Evolutionary conservation across 2,888 invertebrate genomes (phyloP).

Genomic region (Drosophila nigritarsus): DNA sequence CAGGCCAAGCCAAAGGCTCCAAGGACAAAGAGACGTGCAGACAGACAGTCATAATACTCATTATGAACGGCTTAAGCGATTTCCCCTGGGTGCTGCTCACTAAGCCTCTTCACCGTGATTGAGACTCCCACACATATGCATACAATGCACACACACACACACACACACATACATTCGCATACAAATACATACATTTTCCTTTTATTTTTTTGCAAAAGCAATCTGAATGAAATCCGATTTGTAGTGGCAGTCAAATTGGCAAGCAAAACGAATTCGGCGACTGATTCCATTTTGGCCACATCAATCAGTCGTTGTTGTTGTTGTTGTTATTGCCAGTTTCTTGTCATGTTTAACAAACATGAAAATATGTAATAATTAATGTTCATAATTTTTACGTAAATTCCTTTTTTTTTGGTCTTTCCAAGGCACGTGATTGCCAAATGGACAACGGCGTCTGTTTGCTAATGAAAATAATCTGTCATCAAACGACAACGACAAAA

Average conservation of each 20-base stretch:
- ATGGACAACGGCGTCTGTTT: constrained; percentile 53
- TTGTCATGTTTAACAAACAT: constrained; percentile 71
- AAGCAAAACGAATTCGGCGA: constrained; percentile 53
- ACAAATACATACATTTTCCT: constrained; percentile 15
- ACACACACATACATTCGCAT: constrained; percentile 3
- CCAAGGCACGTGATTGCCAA: constrained; percentile 43
- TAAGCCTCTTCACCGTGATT: constrained; percentile 80
- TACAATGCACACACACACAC: constrained; percentile 27
- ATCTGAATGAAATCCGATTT: constrained; percentile 74
- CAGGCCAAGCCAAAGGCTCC: background rate
- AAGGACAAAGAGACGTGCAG: constrained; percentile 20
- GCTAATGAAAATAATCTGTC: constrained; percentile 83
- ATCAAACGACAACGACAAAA: constrained; percentile 72
- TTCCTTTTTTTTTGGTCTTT: background rate
- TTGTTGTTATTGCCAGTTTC: background rate
- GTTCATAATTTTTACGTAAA: constrained; percentile 49
- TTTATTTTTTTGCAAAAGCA: constrained; percentile 57
- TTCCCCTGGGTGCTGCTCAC: constrained; percentile 81
- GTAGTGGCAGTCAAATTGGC: constrained; percentile 66
- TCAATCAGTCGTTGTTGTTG: constrained; percentile 51
- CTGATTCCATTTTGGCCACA: constrained; percentile 56
- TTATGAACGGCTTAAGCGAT: constrained; percentile 85
- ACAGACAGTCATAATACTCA: constrained; percentile 77
- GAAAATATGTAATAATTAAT: constrained; percentile 78
- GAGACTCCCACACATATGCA: constrained; percentile 65